Percentiles rank a stretch among this genome's conserved stretches.
phyloP scores from a whole-genome alignment of 1,140 invertebrate species.

The Brachionus rubens region DNA sequence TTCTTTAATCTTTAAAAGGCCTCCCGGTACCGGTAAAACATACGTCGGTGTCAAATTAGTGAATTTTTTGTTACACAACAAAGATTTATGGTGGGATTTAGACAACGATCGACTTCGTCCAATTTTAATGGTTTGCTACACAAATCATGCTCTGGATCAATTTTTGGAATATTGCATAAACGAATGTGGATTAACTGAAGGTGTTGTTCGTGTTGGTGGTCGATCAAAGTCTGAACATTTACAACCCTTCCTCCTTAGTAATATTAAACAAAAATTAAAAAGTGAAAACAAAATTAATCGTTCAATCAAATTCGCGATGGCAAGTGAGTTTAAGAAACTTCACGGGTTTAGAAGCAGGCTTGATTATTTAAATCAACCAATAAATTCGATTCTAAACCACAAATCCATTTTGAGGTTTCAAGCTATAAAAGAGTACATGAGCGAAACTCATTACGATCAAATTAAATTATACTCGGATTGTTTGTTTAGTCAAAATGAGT shows the following conservation, averaged over 20 bases:
- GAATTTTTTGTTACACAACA: conserved; percentile 54
- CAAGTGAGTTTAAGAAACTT: neutral
- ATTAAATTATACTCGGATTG: neutral
- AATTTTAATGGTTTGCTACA: conserved; percentile 76
- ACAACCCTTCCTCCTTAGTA: conserved; percentile 46
- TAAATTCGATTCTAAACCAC: conserved; percentile 3
- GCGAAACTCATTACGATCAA: neutral
- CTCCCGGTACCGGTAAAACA: conserved; percentile 58
- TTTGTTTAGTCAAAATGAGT: neutral
- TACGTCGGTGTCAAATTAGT: conserved; percentile 58
- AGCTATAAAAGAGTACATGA: neutral
- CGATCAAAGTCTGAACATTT: conserved; percentile 65
- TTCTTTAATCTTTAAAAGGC: conserved; percentile 48
- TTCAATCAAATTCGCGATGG: neutral
- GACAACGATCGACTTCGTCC: conserved; percentile 54
- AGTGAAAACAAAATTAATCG: too few species aligned
- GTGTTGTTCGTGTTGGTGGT: conserved; percentile 70
- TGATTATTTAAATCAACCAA: conserved; percentile 5
- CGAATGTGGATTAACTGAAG: conserved; percentile 46
- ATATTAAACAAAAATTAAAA: neutral
- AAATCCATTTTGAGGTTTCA: neutral
- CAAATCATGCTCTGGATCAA: conserved; percentile 83
- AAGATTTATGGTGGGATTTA: conserved; percentile 48
- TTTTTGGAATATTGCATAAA: conserved; percentile 70
- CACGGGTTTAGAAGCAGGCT: neutral